Evolutionary conservation across 2,797 vertebrate species (phyloP), one percentile per base, ranked within the genome.

Genomic region (Merluccius polli): DNA sequence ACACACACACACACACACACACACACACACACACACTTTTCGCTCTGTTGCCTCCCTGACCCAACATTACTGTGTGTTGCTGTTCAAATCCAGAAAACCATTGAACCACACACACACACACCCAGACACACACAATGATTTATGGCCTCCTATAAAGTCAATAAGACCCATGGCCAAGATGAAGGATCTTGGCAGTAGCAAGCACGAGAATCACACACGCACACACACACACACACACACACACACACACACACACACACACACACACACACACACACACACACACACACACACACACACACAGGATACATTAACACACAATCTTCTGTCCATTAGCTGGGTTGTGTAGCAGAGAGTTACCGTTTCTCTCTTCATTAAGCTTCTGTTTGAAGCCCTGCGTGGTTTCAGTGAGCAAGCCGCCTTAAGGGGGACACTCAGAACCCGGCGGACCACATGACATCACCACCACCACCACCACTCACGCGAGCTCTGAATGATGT

Each of bases 101-200:
- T 70, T 80, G 75, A 81, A 73, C 81, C 74, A 41, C 87, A 78
- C 30, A 79, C 76, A 82, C 35, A 80, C 72, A 75, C 73, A 76
- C 72, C 36, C 69, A 73, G 70, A 79, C 73, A 75, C 69, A 67
- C 77, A 80, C 82, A 83, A 77, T 92, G 92, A 93, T 94, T 93
- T 93, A 93, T 93, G 81, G 86, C 83, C 87, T 83, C 84, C 76
- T 76, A 87, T 90, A 83, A 85, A 89, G 90, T 93, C 92, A 92
- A 92, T 93, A 93, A 89, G 80, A 82, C 82, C 83, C 87, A 81
- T 74, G 81, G 84, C 88, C 87, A 84, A 89, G 87, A 86, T 87
- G 82, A 82, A 89, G 89, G 85, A 88, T 83, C 84, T 82, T 48
- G 68, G 79, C 79, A 80, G 78, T 65, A 75, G 82, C 78, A 79